A percentile compares a stretch with the other conserved stretches of the same genome.
Evolutionary conservation across 2,888 invertebrate genomes (phyloP).

Genomic region (Boloria euphrosyne): DNA sequence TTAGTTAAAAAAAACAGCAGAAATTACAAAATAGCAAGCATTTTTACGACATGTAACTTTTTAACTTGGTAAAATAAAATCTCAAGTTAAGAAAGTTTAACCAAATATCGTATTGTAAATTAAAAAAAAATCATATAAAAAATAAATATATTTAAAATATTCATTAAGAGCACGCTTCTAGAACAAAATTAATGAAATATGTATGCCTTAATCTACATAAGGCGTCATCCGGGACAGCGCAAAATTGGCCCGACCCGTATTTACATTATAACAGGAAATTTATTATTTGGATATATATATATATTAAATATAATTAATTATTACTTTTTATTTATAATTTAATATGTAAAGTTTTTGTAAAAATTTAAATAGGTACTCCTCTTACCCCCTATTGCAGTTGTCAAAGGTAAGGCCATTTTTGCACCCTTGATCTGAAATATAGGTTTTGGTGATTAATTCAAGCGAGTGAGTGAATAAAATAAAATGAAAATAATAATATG

Average conservation of each 20-base stretch:
- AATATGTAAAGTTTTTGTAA: slow-evolving; percentile 1
- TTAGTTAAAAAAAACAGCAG: too few species aligned
- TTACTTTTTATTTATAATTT: background rate
- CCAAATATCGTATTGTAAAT: background rate
- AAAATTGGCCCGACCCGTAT: slow-evolving; percentile 17
- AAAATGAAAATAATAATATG: too few species aligned
- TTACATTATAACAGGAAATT: slow-evolving; percentile 6
- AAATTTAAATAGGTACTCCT: background rate
- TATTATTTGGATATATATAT: slow-evolving; percentile 1
- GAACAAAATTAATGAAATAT: background rate
- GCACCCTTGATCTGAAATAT: slow-evolving; percentile 21
- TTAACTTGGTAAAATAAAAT: background rate
- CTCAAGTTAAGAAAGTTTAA: background rate
- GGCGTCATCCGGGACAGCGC: slow-evolving; percentile 9
- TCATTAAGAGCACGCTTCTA: background rate
- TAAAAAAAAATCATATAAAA: slow-evolving; percentile 4
- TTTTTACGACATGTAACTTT: too few species aligned
- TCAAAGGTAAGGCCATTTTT: slow-evolving; percentile 25
- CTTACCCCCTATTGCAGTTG: slow-evolving; percentile 22
- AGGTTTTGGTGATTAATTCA: slow-evolving; percentile 10
- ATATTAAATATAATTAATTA: background rate
- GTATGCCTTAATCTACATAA: background rate
- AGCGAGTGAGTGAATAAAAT: background rate
- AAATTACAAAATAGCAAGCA: too few species aligned
- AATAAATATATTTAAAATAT: slow-evolving; percentile 1